Conservation (phyloP, 2,113 vertebrate species). For the Entomyzon cyanotis region DNA sequence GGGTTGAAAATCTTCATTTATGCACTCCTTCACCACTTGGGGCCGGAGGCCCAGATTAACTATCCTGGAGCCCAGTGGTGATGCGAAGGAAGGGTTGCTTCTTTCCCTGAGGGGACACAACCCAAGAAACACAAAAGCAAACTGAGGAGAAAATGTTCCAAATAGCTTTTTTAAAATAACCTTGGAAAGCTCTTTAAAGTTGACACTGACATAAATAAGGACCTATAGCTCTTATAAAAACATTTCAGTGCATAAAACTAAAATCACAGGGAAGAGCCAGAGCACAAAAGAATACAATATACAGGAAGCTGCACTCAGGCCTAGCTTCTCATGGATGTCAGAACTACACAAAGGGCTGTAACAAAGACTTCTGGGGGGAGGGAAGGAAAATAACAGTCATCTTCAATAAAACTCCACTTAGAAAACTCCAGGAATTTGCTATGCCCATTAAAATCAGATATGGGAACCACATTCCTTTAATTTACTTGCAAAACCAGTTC, state of each 20-base stretch:
- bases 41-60: neutral
- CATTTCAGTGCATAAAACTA: neutral
- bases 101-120: neutral
- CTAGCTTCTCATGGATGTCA: neutral
- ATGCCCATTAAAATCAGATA: neutral
- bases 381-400: neutral
- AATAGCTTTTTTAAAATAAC: neutral
- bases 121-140: neutral
- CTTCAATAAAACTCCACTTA: neutral
- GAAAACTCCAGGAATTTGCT: neutral
- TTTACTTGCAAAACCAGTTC: neutral
- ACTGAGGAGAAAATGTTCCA: neutral
- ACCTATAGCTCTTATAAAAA: neutral
- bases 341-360: neutral
- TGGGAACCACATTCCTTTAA: neutral
- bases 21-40: neutral
- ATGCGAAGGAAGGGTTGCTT: neutral
- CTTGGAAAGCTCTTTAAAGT: neutral
- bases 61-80: accelerated
- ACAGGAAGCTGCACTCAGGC: neutral
- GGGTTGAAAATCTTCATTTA: neutral
- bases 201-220: neutral
- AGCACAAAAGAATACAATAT: neutral
- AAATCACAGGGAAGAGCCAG: neutral
- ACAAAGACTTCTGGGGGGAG: neutral